Evolutionary conservation across 2,113 vertebrate species (phyloP).

Genomic region (Calidris pygmaea): DNA sequence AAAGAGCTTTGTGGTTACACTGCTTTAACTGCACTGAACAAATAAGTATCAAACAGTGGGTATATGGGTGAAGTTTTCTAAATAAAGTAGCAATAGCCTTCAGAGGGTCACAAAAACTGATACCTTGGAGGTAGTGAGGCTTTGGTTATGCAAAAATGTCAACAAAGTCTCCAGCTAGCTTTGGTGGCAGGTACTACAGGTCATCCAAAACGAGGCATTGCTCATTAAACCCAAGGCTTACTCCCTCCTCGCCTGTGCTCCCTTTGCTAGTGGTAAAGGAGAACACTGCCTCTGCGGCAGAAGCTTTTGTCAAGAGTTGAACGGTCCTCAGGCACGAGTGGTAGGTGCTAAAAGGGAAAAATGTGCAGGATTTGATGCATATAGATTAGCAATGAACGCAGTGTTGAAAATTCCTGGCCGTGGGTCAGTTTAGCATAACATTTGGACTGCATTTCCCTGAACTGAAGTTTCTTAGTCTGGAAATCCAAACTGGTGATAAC

Average conservation of each 20-base stretch:
- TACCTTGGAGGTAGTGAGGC: background rate
- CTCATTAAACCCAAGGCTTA: background rate
- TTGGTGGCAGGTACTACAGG: background rate
- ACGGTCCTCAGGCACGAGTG: background rate
- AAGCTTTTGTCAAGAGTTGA: background rate
- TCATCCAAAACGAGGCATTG: background rate
- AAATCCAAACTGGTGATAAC: conserved; percentile 57
- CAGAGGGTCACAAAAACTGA: background rate
- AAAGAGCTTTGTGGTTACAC: background rate
- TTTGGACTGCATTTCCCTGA: conserved; percentile 43
- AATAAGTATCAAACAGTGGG: background rate
- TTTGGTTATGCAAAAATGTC: background rate
- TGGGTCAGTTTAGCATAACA: conserved; percentile 32
- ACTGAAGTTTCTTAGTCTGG: conserved; percentile 36
- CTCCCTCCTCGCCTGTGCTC: background rate
- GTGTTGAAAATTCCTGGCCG: conserved; percentile 57
- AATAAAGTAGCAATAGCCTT: background rate
- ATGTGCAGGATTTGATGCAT: conserved; percentile 22
- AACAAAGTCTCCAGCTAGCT: background rate
- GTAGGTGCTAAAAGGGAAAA: conserved; percentile 53
- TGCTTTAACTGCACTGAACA: background rate
- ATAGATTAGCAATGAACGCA: background rate
- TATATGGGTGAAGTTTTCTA: background rate
- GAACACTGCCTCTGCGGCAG: background rate
- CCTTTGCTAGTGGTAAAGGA: background rate